Evolutionary conservation across 2,888 invertebrate genomes (phyloP), one percentile per base, ranked within the genome.

Genomic region (Amaurobius ferox): DNA sequence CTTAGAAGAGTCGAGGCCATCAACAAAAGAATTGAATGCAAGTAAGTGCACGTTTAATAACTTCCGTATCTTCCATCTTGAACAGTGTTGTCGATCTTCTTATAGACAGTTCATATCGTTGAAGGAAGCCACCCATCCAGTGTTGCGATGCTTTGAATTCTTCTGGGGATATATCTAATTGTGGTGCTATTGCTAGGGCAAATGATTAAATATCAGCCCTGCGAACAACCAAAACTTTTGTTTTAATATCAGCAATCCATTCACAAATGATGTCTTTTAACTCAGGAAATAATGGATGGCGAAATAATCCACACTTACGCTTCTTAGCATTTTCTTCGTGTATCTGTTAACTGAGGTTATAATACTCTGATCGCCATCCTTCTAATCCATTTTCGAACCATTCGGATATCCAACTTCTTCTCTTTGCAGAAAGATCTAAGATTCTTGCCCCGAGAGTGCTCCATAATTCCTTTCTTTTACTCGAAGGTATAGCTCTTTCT

Each of bases 121-220:
- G 66, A 72, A 62, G 26, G 66, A 80, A 72, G 28, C 26, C 73
- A 66, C 61, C 66, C 48, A 64, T 11, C 66, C 29, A 64, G 73
- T 64, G 64, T 23, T 72, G 19, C 44, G 64, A 80, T 66, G 73
- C 6, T n/a, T n/a, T n/a, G n/a, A n/a, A n/a, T n/a, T n/a, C n/a
- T n/a, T n/a, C n/a, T n/a, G n/a, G n/a, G n/a, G 29, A 70, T 32
- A 78, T 61, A 32, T 62, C 64, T 39, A 19, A 35, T 26, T 64
- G 76, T 55, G 62, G 62, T 29, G 64, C 79, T 0, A 48, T 70
- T 71, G 7, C 61, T 55, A 70, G 72, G 44, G 39, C 72, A 72
- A 72, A 61, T 62, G 79, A 19, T 55, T 79, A 26, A 55, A 79
- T 71, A 32, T 70, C 64, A 70, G 55, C 72, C 72, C 62, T 79